Evolutionary conservation across 2,797 vertebrate genomes (phyloP).

Genomic region (Coregonus suidteri): DNA sequence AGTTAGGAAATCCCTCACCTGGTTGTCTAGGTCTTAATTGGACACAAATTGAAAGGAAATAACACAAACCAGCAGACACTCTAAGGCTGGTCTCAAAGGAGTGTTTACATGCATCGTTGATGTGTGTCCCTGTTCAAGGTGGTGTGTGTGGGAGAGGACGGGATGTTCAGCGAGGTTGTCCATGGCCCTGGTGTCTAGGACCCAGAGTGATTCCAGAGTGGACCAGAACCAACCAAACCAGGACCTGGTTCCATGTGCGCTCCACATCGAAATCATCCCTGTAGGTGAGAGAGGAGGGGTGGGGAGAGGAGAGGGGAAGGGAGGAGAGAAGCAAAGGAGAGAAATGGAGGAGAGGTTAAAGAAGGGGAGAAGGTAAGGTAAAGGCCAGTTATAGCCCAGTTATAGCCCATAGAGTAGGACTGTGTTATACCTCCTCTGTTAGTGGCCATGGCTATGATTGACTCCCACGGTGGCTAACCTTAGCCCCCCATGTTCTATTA

Average conservation of each 20-base stretch:
- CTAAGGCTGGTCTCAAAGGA: too few species aligned
- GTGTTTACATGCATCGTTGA: too few species aligned
- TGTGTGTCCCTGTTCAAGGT: conserved; percentile 85
- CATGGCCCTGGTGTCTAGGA: conserved; percentile 88
- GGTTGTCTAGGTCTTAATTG: too few species aligned
- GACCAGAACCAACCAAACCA: conserved; percentile 82
- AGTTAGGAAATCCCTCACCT: too few species aligned
- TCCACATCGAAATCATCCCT: conserved; percentile 95
- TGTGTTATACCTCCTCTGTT: not conserved
- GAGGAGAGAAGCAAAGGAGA: conserved; percentile 42
- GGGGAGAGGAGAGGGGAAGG: not conserved
- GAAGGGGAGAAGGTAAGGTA: not conserved
- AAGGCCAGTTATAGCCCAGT: not conserved
- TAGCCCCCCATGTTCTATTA: conserved; percentile 14
- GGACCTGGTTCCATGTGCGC: conserved; percentile 77
- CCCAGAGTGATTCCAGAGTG: conserved; percentile 80
- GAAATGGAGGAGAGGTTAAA: not conserved
- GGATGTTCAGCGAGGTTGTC: conserved; percentile 96
- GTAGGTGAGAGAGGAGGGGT: conserved; percentile 83
- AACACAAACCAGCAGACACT: too few species aligned
- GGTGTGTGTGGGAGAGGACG: conserved; percentile 94
- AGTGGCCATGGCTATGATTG: conserved; percentile 26
- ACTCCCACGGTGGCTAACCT: conserved; percentile 23
- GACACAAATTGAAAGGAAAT: too few species aligned
- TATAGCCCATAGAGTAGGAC: not conserved